These are phyloP conservation scores for Hemicrepidius hirtus DNA, from an alignment of 2,888 invertebrate species.

Conservation along the genomic window DNA sequence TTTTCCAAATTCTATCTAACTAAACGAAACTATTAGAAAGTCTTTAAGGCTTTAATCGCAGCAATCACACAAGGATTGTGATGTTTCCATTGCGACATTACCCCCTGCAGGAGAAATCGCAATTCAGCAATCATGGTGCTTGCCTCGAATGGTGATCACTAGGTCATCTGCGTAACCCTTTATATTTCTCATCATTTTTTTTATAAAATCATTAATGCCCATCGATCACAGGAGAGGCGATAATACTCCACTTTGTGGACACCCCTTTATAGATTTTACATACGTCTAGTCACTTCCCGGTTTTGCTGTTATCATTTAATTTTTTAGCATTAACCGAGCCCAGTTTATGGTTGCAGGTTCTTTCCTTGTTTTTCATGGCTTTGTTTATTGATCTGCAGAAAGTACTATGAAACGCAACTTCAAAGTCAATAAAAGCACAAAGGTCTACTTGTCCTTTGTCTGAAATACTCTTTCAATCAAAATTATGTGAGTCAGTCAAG, in stretches of 20 bases:
- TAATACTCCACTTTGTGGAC: slow-evolving; percentile 63
- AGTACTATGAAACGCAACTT: neutral
- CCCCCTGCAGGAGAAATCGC: no score
- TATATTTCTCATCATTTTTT: no score
- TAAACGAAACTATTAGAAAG: no score
- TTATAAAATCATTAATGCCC: neutral
- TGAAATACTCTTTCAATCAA: neutral
- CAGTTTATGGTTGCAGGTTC: no score
- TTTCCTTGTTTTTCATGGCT: neutral
- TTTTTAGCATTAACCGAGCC: neutral
- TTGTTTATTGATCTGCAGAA: neutral
- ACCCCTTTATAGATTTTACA: slow-evolving; percentile 35
- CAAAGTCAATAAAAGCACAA: no score
- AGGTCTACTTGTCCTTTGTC: neutral
- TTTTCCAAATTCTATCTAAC: no score
- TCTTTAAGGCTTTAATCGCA: no score
- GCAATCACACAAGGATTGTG: no score
- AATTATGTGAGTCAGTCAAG: neutral
- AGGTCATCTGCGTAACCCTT: neutral
- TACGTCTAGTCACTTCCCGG: neutral
- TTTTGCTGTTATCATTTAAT: neutral
- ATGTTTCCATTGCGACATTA: no score
- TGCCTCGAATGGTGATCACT: neutral
- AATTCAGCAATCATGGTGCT: no score
- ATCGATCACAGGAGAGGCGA: slow-evolving; percentile 62